Percentiles rank a stretch among this genome's conserved stretches.
These are phyloP conservation scores for Belgica antarctica DNA, from an alignment of 2,888 invertebrate species.

Conservation along the genomic window DNA sequence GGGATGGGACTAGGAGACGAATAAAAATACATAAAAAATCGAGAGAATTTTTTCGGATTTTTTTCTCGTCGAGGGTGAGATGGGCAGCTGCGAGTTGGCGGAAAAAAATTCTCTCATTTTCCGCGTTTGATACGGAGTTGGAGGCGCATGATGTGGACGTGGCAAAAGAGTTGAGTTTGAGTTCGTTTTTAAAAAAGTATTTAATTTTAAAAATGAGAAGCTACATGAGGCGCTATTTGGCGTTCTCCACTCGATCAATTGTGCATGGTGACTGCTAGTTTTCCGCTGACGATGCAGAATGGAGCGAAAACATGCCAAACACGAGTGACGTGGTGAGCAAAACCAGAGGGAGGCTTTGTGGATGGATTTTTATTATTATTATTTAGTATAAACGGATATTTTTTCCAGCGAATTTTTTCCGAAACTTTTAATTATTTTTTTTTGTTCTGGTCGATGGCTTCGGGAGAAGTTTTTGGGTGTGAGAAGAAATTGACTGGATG, in stretches of 20 bases:
- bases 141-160: not conserved
- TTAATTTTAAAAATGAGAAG: slow-evolving; percentile 32
- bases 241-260: not conserved
- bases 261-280: not conserved
- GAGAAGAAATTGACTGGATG: not conserved
- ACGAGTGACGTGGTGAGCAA: not conserved
- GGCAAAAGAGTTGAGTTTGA: slow-evolving; percentile 8
- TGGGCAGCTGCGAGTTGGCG: slow-evolving; percentile 16
- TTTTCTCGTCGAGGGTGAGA: slow-evolving; percentile 20
- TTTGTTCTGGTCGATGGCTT: not conserved
- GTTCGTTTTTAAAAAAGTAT: slow-evolving; percentile 16
- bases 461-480: not conserved
- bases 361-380: slow-evolving; percentile 15
- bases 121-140: slow-evolving; percentile 29
- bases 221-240: not conserved
- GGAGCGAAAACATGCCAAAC: not conserved
- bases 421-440: slow-evolving; percentile 36
- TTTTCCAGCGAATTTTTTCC: slow-evolving; percentile 2
- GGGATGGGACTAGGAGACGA: slow-evolving; percentile 1
- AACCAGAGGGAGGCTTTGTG: not conserved
- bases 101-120: slow-evolving; percentile 36
- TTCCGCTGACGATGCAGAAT: not conserved
- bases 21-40: slow-evolving; percentile 5
- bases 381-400: slow-evolving; percentile 19
- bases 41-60: slow-evolving; percentile 29